These are phyloP conservation scores for Callimico goeldii DNA, from an alignment of 2,797 vertebrate species.

Conservation along the genomic window DNA sequence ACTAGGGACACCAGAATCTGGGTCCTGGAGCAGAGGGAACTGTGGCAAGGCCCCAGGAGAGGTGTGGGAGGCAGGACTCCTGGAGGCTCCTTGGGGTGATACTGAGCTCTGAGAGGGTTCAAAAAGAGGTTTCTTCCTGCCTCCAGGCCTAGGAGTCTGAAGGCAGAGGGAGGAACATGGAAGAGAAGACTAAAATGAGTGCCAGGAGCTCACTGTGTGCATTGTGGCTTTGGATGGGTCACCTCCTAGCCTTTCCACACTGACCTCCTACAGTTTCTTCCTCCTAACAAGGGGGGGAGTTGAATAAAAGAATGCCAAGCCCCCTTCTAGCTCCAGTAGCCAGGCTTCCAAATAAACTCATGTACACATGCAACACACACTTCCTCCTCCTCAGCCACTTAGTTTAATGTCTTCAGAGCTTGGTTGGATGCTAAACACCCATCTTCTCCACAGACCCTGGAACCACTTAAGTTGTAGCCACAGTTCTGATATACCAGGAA, in stretches of 20 bases:
- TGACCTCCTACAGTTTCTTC: background rate
- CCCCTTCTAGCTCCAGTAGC: background rate
- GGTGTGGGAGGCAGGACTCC: background rate
- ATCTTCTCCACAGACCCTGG: background rate
- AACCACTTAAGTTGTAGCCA: background rate
- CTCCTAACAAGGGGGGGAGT: background rate
- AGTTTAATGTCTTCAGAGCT: background rate
- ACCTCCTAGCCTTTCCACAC: background rate
- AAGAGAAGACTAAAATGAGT: background rate
- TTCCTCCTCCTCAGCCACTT: background rate
- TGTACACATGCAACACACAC: accelerated
- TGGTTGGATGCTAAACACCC: background rate
- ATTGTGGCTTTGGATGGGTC: background rate
- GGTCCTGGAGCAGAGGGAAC: background rate
- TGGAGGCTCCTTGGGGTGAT: background rate
- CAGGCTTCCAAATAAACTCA: background rate
- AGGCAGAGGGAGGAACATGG: background rate
- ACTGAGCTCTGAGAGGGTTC: background rate
- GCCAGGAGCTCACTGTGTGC: background rate
- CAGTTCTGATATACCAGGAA: background rate
- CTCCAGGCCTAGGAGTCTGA: background rate
- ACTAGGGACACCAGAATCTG: background rate
- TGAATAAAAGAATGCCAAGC: background rate
- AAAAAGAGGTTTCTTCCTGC: background rate
- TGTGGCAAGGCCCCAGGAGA: background rate